phyloP scores from a whole-genome alignment of 1,140 invertebrate genomes.

The Araneus ventricosus region DNA sequence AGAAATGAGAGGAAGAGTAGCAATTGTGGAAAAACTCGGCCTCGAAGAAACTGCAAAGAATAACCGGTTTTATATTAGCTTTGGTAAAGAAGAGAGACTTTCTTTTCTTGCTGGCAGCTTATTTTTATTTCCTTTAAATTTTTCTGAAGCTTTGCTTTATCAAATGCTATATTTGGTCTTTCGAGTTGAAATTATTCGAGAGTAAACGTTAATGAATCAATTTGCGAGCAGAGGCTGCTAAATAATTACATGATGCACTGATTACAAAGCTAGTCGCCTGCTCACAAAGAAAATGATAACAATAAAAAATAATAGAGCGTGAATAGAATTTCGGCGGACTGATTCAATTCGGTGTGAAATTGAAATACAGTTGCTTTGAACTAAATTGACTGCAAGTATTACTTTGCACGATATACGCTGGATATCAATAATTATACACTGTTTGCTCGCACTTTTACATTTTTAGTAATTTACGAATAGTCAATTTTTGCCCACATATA shows the following conservation, averaged over 20 bases:
- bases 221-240: not conserved
- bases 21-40: slow-evolving; percentile 52
- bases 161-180: slow-evolving; percentile 42
- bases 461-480: too few species aligned
- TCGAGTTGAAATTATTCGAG: not conserved
- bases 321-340: not conserved
- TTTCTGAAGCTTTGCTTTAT: slow-evolving; percentile 14
- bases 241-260: not conserved
- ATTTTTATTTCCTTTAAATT: not conserved
- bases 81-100: slow-evolving; percentile 19
- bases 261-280: not conserved
- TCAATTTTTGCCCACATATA: too few species aligned
- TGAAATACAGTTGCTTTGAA: not conserved
- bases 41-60: slow-evolving; percentile 18
- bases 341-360: not conserved
- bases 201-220: not conserved
- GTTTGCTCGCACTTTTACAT: too few species aligned
- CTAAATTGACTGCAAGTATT: not conserved
- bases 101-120: not conserved
- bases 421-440: too few species aligned
- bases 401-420: too few species aligned
- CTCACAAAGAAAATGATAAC: not conserved
- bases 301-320: too few species aligned
- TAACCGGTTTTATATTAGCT: slow-evolving; percentile 65
- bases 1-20: slow-evolving; percentile 24